Evolutionary conservation across 2,888 invertebrate genomes (phyloP).

Genomic region (Eilema depressum): DNA sequence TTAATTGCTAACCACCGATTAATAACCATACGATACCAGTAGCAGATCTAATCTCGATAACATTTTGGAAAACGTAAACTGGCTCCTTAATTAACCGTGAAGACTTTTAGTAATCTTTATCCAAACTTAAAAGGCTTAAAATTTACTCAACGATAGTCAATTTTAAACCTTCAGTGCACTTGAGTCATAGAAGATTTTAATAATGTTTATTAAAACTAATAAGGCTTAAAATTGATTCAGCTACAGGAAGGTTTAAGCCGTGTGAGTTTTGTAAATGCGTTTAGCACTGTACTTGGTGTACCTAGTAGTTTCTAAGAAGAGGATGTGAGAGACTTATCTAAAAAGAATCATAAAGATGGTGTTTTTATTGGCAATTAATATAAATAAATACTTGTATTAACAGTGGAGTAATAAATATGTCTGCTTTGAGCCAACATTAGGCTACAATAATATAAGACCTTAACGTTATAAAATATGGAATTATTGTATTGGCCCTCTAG

Average conservation of each 20-base stretch:
- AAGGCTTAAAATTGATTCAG: not conserved
- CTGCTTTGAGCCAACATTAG: not conserved
- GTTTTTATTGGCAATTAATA: not conserved
- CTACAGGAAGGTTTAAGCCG: constrained; percentile 5
- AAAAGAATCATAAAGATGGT: constrained; percentile 26
- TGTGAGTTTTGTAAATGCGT: not conserved
- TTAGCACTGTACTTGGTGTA: not conserved
- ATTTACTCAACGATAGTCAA: not conserved
- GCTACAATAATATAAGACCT: not conserved
- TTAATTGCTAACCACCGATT: constrained; percentile 72
- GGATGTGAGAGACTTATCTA: constrained; percentile 9
- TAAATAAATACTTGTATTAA: constrained; percentile 12
- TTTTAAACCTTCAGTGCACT: constrained; percentile 12
- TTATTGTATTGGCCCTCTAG: not conserved
- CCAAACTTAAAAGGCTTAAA: not conserved
- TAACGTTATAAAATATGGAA: not conserved
- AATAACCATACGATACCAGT: constrained; percentile 66
- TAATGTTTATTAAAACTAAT: constrained; percentile 6
- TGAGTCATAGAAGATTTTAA: constrained; percentile 27
- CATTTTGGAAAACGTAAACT: constrained; percentile 57
- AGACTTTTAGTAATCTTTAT: constrained; percentile 27
- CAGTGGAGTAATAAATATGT: not conserved
- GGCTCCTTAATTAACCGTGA: constrained; percentile 48
- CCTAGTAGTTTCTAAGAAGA: not conserved
- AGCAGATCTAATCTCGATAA: constrained; percentile 65